Base-by-base conservation (phyloP, 2,113 vertebrate genomes). In the Myxocyprinus asiaticus region DNA sequence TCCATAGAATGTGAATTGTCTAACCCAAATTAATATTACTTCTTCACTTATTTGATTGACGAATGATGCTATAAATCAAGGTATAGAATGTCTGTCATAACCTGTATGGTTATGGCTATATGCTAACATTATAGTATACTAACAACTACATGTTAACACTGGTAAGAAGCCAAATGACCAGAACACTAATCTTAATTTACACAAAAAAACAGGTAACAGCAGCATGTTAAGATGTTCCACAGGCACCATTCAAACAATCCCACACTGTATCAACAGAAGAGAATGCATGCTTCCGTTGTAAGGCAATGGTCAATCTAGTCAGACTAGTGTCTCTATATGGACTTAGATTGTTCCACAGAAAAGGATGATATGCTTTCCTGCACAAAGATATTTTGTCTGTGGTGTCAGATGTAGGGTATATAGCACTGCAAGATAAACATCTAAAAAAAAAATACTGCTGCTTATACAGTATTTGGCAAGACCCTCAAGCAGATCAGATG, bases 351-450 rank as follows among this genome's bases (percentile, higher is more conserved):
- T 84, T 87, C 83, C 86, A 87, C 71, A 85, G 82, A 84, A 85
- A 85, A n/a, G 80, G 86, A 82, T 84, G 82, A 85, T 82, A 73
- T 10, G 48, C 69, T 43, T 85, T 85, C 82, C 86, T 85, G 79
- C 77, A 82, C 61, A 81, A 79, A 81, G 9, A 80, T n/a, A n/a
- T 79, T 74, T 58, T 70, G 67, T 63, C 71, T 70, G 47, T 17
- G 45, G 64, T 68, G 61, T 59, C 17, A 67, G 56, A 76, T 77
- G 61, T 12, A 73, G 45, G 51, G 47, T 65, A 48, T 50, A 67
- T 14, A 76, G 62, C 55, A 77, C 53, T 55, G n/a, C 17, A 50
- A 65, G 70, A 82, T 75, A 70, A 69, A n/a, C 53, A 75, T 58
- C 70, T 44, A 58, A 80, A 72, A 12, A 67, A 63, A 63, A 33